Conservation (phyloP, 2,113 vertebrate genomes). For the Agelaius tricolor region DNA sequence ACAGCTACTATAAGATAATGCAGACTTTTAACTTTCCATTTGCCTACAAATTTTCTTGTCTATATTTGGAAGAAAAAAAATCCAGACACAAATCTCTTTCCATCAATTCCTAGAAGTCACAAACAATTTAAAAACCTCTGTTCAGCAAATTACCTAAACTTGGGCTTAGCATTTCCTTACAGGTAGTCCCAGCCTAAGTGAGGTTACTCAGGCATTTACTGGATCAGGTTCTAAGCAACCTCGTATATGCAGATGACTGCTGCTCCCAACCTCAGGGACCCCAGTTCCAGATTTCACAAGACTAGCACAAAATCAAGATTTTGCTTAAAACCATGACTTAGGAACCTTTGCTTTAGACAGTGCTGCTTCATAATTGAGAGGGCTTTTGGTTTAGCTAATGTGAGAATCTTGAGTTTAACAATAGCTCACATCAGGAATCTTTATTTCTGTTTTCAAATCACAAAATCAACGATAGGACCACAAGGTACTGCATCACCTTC, state of each 20-base stretch:
- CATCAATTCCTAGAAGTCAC: not conserved
- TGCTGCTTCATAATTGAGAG: not conserved
- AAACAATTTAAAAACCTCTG: not conserved
- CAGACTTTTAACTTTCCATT: not conserved
- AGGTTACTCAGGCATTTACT: not conserved
- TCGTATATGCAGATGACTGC: not conserved
- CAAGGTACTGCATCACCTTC: not conserved
- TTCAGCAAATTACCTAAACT: not conserved
- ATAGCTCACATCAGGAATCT: not conserved
- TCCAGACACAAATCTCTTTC: not conserved
- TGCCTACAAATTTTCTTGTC: not conserved
- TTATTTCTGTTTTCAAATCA: not conserved
- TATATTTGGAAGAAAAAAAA: not conserved
- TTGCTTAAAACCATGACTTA: not conserved
- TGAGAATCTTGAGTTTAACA: not conserved
- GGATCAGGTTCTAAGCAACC: not conserved
- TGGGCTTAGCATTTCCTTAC: accelerated
- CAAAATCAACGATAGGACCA: not conserved
- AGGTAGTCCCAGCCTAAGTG: not conserved
- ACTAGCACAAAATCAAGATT: not conserved
- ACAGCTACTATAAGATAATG: not conserved
- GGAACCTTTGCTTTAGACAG: not conserved
- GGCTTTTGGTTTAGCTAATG: not conserved
- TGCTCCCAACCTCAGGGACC: not conserved
- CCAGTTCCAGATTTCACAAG: not conserved